Evolutionary conservation across 2,797 vertebrate genomes (phyloP), one percentile per base, ranked within the genome.

Genomic region (Spinibarbus caldwelli): DNA sequence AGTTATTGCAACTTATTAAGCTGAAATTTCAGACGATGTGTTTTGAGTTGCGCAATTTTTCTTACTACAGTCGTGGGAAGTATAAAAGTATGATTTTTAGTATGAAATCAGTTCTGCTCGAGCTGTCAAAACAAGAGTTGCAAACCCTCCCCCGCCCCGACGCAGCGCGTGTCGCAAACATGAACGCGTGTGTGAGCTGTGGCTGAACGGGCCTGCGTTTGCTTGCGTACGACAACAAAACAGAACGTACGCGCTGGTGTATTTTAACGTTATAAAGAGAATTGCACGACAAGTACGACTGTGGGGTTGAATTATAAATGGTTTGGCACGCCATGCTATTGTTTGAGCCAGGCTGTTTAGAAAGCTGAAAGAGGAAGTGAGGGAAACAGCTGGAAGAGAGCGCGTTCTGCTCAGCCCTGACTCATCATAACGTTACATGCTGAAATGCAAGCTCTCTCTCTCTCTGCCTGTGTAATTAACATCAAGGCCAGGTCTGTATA

Each of bases 391-490:
- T 84, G n/a, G 77, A 68, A 71, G 78, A 45, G 71, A 52, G 31
- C 49, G 87, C 67, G 78, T 87, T 86, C 43, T 75, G 84, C 34
- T 71, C 78, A 86, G 75, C 79, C 72, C 84, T 83, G 77, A 85
- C 73, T 86, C 89, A 90, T 85, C 84, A 34, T 10, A 19, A 26
- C 67, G 47, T 41, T 64, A 19, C 47, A 52, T 47, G 78, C 79
- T 36, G 34, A 77, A 23, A n/a, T 10, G 0, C 26, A 2, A 31
- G 31, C 62, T 17, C 19, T 11, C 54, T 10, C 52, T n/a, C 21
- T 10, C 9, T n/a, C 57, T 64, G 57, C 2, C 38, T 49, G 10
- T 38, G 1, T 38, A 43, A 72, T 43, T 59, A 43, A 59, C 80
- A 31, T 14, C n/a, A 62, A 75, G 57, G 31, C 29, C 29, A 36